Base-by-base conservation (phyloP, 2,888 invertebrate species). In the Eupithecia centaureata region DNA sequence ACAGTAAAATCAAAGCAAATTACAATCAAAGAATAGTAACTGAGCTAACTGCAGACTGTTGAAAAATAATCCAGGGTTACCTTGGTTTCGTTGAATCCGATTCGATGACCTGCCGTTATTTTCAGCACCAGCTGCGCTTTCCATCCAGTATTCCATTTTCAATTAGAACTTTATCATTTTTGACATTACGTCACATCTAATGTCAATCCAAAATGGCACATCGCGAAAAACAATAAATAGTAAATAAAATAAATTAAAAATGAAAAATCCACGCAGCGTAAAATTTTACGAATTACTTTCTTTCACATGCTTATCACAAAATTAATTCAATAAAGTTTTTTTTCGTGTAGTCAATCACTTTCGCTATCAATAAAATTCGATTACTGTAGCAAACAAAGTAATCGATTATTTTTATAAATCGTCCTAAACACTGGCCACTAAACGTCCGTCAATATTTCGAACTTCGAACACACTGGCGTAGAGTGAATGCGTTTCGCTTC, bases 71-170 rank as follows among this genome's bases (percentile, higher is more conserved):
- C n/a, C n/a, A n/a, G n/a, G n/a, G 3, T 54, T 85, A 92, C 92
- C 92, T 89, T 90, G 91, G 71, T 77, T 86, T 65, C 91, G 83
- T 63, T 84, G 86, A 61, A 82, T 70, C 72, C 86, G 82, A 81
- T 57, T 61, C 33, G 76, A 74, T 56, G 79, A 77, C 57, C 88
- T 82, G 57, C 81, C 79, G 75, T 78, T 87, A 62, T 81, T 80
- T 67, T 88, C 90, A 78, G 87, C 87, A 66, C 78, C 77, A 28
- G 62, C n/a, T n/a, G n/a, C n/a, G 71, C 89, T 91, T 81, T 91
- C 92, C 83, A 92, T 89, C 93, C 92, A 80, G 80, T 92, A 93
- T 90, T 93, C 93, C 93, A 93, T 93, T 76, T 84, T 92, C 82
- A 80, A 71, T 70, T 73, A 73, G 79, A 67, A 75, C 68, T 73